phyloP scores from a whole-genome alignment of 2,888 invertebrate species.

The Philereme vetulata region DNA sequence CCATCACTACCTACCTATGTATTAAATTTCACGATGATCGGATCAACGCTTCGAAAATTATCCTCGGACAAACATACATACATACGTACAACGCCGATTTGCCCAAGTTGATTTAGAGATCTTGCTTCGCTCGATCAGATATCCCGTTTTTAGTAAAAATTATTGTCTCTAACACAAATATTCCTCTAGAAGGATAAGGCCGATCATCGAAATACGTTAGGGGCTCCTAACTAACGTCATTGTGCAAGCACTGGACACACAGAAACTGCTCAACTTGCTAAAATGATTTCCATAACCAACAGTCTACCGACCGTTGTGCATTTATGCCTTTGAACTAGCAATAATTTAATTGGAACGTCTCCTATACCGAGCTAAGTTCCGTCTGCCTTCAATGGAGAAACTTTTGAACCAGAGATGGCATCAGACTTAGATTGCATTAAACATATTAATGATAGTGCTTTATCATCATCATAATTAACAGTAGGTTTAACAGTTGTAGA shows the following conservation, averaged over 20 bases:
- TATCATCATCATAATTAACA: no score
- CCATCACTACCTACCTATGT: no score
- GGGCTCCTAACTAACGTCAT: slow-evolving; percentile 42
- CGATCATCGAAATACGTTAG: slow-evolving; percentile 1
- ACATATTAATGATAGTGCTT: background rate
- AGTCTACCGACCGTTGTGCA: slow-evolving; percentile 62
- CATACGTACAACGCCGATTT: no score
- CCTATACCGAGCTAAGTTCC: slow-evolving; percentile 57
- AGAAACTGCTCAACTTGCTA: slow-evolving; percentile 51
- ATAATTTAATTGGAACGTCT: slow-evolving; percentile 76
- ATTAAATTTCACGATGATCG: no score
- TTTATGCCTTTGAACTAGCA: slow-evolving; percentile 73
- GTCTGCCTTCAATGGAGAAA: slow-evolving; percentile 59
- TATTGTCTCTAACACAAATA: no score
- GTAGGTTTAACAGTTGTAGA: no score
- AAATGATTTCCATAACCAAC: slow-evolving; percentile 64
- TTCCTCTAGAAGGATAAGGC: no score
- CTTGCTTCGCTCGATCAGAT: no score
- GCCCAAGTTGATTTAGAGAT: no score
- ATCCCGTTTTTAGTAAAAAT: no score
- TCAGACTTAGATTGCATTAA: slow-evolving; percentile 9
- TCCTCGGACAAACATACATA: no score
- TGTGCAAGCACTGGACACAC: slow-evolving; percentile 30
- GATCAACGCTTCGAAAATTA: no score
- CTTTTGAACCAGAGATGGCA: slow-evolving; percentile 45